Evolutionary conservation across 2,888 invertebrate genomes (phyloP), one percentile per base, ranked within the genome.

Genomic region (Tuberolachnus salignus): DNA sequence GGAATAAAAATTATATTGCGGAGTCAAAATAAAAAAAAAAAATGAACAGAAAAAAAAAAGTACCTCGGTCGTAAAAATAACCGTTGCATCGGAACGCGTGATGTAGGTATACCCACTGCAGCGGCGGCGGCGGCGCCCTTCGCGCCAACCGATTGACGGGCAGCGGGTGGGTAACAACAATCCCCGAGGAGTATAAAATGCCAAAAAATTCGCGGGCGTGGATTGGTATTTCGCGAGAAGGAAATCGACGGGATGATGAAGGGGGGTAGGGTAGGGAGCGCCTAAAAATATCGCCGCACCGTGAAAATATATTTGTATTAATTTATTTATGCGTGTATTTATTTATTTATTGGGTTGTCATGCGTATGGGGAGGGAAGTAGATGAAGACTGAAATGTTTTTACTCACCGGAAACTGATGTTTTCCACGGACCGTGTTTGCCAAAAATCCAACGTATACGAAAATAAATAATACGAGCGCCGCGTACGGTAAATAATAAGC

Each of bases 11-110:
- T 51, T 16, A 53, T 10, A 6, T 3, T 9, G 63, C 11, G 61
- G 10, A 26, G 42, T n/a, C n/a, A n/a, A n/a, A n/a, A n/a, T n/a
- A n/a, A n/a, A n/a, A n/a, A n/a, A n/a, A n/a, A n/a, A n/a, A n/a
- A n/a, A n/a, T n/a, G n/a, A n/a, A n/a, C 1, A 19, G 0, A 19
- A 13, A 63, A n/a, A 59, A 71, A 46, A 71, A 59, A n/a, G n/a
- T 71, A 59, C 71, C 71, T 59, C 13, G 26, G 59, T 49, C 16
- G 57, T 71, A 71, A 71, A 71, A 71, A 71, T 71, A 71, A 71
- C 71, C 71, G 19, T 71, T 59, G 71, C 71, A 59, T 59, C 59
- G 71, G 59, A 49, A 71, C 71, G 71, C 53, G 34, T 8, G 21
- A 26, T n/a, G 34, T 44, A 44, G 19, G 44, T 63, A 63, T 46